Conservation (phyloP, 2,888 invertebrate genomes). For the Melanostoma scalare region DNA sequence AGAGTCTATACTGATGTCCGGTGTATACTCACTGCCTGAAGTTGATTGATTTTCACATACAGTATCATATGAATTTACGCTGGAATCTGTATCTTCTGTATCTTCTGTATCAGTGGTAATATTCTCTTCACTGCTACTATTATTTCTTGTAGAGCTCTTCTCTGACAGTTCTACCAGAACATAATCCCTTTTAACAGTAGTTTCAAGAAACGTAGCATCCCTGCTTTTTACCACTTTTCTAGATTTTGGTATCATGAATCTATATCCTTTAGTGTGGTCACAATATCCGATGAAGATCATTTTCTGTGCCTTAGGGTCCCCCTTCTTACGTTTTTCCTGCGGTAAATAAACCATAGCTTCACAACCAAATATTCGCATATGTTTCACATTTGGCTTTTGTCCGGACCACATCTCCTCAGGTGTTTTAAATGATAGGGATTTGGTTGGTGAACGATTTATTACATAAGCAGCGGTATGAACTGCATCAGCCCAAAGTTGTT, state of each 20-base stretch:
- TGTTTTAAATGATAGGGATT: not conserved
- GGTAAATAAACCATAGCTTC: not conserved
- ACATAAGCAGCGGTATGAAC: constrained; percentile 73
- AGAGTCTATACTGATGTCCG: too few species aligned
- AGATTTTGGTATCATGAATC: not conserved
- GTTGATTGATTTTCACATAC: too few species aligned
- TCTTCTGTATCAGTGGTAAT: too few species aligned
- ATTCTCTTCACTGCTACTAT: too few species aligned
- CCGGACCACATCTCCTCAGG: constrained; percentile 1
- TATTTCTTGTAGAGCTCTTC: too few species aligned
- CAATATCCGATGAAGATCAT: not conserved
- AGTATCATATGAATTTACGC: too few species aligned
- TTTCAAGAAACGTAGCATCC: too few species aligned
- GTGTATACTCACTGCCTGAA: too few species aligned
- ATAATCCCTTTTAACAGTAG: too few species aligned
- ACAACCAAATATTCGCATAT: not conserved
- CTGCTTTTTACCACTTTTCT: too few species aligned
- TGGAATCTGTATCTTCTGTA: too few species aligned
- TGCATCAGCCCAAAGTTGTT: constrained; percentile 72
- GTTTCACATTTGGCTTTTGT: not conserved
- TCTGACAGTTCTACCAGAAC: too few species aligned
- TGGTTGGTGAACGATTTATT: constrained; percentile 40
- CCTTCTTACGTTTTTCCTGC: not conserved
- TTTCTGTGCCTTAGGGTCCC: not conserved
- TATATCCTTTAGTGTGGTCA: not conserved